Evolutionary conservation across 2,113 vertebrate species (phyloP).

Genomic region (Ovibos moschatus): DNA sequence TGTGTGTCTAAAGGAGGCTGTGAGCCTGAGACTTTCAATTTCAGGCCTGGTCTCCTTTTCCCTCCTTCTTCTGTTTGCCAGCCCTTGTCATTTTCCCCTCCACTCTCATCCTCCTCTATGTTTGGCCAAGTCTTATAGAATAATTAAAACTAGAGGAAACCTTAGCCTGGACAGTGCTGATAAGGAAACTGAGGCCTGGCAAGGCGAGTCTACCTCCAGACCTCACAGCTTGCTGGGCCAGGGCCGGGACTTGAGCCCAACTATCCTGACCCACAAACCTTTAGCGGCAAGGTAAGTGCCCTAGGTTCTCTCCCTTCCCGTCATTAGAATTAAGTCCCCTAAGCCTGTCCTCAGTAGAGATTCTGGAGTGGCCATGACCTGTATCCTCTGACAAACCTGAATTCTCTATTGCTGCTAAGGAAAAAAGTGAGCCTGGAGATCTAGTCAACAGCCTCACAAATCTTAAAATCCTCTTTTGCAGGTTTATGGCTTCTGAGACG

Average conservation of each 20-base stretch:
- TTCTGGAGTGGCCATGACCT: neutral
- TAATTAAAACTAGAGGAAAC: neutral
- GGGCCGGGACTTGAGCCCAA: neutral
- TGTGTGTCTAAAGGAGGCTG: neutral
- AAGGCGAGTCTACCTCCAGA: neutral
- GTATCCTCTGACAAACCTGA: neutral
- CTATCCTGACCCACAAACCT: neutral
- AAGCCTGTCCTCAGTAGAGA: neutral
- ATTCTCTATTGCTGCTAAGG: neutral
- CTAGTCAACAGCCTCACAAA: slow-evolving; percentile 54
- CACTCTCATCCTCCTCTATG: neutral
- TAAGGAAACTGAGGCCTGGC: neutral
- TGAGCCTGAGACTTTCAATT: neutral
- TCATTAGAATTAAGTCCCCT: neutral
- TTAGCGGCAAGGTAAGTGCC: neutral
- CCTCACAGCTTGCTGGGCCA: neutral
- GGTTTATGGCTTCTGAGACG: slow-evolving; percentile 72
- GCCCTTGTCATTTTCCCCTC: neutral
- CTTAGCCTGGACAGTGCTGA: neutral
- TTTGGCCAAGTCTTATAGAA: neutral
- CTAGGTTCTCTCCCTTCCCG: neutral
- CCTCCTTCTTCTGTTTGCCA: neutral
- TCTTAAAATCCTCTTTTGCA: slow-evolving; percentile 66
- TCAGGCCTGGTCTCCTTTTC: neutral
- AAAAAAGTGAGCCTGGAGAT: neutral